A percentile compares a stretch with the other conserved stretches of the same genome.
Evolutionary conservation across 2,888 invertebrate genomes (phyloP).

Genomic region (Cantharis flavilabris): DNA sequence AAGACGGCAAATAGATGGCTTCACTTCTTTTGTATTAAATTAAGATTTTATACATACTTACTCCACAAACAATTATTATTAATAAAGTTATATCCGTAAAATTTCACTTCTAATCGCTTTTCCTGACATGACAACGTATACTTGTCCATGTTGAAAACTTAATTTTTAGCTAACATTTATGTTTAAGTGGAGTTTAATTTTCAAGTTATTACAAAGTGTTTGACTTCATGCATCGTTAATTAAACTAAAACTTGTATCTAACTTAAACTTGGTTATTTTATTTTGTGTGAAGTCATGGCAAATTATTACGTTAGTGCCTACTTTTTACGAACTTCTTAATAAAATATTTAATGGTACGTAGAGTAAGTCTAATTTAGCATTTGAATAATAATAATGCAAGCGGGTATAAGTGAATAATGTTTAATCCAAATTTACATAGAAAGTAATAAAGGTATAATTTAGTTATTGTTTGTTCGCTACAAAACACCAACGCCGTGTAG

Average conservation of each 20-base stretch:
- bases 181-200: neutral
- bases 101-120: neutral
- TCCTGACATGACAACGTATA: neutral
- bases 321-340: neutral
- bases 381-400: neutral
- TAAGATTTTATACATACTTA: neutral
- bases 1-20: conserved; percentile 6
- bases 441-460: conserved; percentile 4
- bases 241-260: neutral
- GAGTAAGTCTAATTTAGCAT: neutral
- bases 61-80: neutral
- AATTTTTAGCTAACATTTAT: neutral
- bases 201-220: neutral
- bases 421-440: conserved; percentile 4
- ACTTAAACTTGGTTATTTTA: neutral
- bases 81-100: neutral
- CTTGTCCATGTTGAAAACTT: neutral
- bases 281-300: neutral
- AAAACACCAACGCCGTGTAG: neutral
- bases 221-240: neutral
- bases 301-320: neutral
- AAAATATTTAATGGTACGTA: neutral
- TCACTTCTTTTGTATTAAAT: conserved; percentile 7
- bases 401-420: conserved; percentile 1
- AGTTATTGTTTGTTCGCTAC: conserved; percentile 2